phyloP scores from a whole-genome alignment of 2,113 vertebrate species.

The Oceanites oceanicus region DNA sequence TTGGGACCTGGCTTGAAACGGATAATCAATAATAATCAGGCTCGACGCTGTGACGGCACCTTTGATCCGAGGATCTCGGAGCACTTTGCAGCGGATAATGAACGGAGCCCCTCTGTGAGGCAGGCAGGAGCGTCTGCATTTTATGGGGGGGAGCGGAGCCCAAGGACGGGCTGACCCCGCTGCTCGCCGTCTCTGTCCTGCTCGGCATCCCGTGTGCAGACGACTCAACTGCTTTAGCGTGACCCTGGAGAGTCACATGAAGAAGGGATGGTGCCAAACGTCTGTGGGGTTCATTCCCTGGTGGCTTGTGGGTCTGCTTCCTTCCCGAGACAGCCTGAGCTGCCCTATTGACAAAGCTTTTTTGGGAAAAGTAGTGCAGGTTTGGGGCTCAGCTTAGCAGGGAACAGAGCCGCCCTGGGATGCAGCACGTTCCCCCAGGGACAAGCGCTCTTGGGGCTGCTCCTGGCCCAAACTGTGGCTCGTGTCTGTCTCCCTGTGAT shows the following conservation, averaged over 20 bases:
- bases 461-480: neutral
- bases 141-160: neutral
- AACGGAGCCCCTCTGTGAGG: constrained; percentile 56
- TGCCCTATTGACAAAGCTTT: neutral
- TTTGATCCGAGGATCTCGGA: constrained; percentile 54
- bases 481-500: neutral
- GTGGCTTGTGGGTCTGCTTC: neutral
- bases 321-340: neutral
- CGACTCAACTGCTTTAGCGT: fast-evolving
- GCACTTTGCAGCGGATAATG: constrained; percentile 58
- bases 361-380: neutral
- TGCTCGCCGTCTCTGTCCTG: neutral
- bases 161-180: constrained; percentile 18
- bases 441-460: fast-evolving
- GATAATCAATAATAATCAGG: constrained; percentile 68
- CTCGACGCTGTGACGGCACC: constrained; percentile 55
- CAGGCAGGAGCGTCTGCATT: constrained; percentile 27
- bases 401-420: neutral
- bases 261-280: neutral
- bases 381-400: neutral
- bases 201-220: fast-evolving
- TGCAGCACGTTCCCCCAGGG: neutral
- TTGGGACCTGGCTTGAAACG: constrained; percentile 35
- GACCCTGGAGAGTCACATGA: neutral
- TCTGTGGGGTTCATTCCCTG: neutral